Evolutionary conservation across 2,888 invertebrate genomes (phyloP), one percentile per base, ranked within the genome.

Genomic region (Tubiluchus corallicola): DNA sequence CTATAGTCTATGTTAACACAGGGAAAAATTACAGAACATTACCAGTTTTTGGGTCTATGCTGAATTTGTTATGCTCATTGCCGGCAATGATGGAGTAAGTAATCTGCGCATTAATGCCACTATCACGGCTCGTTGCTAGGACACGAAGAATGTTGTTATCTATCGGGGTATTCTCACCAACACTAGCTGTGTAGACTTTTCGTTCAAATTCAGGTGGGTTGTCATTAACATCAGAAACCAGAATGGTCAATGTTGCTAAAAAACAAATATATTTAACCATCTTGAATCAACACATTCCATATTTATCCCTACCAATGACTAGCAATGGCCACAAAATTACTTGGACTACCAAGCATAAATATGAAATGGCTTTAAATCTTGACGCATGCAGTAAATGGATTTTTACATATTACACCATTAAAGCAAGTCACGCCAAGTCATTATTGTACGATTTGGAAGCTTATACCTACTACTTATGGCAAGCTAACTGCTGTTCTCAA

Each of bases 201-300:
- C 78, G 74, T 40, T 66, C 77, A 65, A 96, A 96, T 66, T 84
- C 84, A 5, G 96, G 96, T 19, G 90, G 87, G 69, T 92, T 92
- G 66, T 94, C 92, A 53, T 70, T 90, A 50, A 88, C 82, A 65
- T 92, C 90, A 60, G 83, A 77, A 16, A 88, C 82, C 58, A 20
- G 18, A n/a, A 9, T 13, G n/a, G n/a, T 13, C 9, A 29, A 29
- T n/a, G n/a, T 13, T 13, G n/a, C n/a, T 29, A n/a, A 29, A 29
- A 29, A 29, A 13, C n/a, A n/a, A 13, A 13, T 29, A 13, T n/a
- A n/a, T n/a, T n/a, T n/a, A n/a, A n/a, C n/a, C n/a, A n/a, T n/a
- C n/a, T n/a, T n/a, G n/a, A n/a, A n/a, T n/a, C n/a, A n/a, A n/a
- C n/a, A n/a, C n/a, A n/a, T n/a, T n/a, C n/a, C n/a, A n/a, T n/a